Conservation (phyloP, 2,888 invertebrate genomes). For the Salticus scenicus region DNA sequence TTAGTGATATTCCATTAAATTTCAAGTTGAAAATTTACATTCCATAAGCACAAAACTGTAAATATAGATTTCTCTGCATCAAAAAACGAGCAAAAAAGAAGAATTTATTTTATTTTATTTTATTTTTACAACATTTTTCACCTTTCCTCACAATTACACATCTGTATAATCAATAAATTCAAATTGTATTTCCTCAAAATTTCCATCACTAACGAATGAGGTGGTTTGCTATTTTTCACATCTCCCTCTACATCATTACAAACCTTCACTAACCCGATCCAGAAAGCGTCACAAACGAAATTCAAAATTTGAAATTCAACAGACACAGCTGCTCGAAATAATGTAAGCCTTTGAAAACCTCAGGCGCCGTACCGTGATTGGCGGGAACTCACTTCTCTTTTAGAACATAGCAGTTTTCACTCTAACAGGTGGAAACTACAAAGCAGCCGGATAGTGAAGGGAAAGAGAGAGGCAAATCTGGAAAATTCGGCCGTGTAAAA, state of each 20-base stretch:
- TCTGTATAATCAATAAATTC: too few relatives aligned
- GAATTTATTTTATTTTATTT: too few relatives aligned
- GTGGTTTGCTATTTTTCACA: not conserved
- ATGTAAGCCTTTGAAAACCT: conserved; percentile 58
- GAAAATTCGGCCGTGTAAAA: conserved; percentile 54
- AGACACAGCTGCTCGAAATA: conserved; percentile 53
- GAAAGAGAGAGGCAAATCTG: conserved; percentile 22
- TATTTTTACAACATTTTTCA: too few relatives aligned
- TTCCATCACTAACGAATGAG: not conserved
- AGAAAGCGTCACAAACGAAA: not conserved
- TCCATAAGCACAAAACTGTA: too few relatives aligned
- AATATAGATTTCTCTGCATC: too few relatives aligned
- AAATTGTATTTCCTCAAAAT: too few relatives aligned
- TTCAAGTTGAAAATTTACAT: too few relatives aligned
- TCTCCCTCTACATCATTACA: not conserved
- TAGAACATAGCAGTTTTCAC: conserved; percentile 47
- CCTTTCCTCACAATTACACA: too few relatives aligned
- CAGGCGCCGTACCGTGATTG: conserved; percentile 58
- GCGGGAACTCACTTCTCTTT: conserved; percentile 44
- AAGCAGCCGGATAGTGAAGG: not conserved
- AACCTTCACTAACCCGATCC: not conserved
- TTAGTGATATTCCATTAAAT: too few relatives aligned
- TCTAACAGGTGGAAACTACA: conserved; percentile 59
- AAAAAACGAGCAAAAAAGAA: too few relatives aligned
- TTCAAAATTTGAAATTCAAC: conserved; percentile 62